These are phyloP conservation scores for Acanthurus leucopareius DNA, from an alignment of 2,797 vertebrate species.

Conservation along the genomic window DNA sequence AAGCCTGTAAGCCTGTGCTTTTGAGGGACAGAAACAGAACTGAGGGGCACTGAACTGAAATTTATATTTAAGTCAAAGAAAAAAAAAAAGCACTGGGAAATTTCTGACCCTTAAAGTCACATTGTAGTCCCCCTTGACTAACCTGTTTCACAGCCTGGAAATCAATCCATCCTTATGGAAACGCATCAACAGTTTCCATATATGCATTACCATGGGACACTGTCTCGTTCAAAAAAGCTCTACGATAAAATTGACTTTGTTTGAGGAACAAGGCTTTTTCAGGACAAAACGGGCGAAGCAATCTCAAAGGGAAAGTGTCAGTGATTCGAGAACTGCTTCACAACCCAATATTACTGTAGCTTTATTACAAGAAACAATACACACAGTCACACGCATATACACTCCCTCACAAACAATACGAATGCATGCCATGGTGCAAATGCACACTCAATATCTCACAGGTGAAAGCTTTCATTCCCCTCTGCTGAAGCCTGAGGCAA, in stretches of 20 bases:
- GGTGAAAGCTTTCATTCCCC: conserved; percentile 83
- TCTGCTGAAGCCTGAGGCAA: conserved; percentile 76
- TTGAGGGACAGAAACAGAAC: conserved; percentile 33
- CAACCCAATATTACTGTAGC: conserved; percentile 61
- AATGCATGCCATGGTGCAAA: conserved; percentile 47
- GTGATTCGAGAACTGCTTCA: conserved; percentile 65
- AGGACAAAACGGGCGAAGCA: conserved; percentile 73
- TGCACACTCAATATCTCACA: conserved; percentile 80
- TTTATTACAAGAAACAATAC: conserved; percentile 61
- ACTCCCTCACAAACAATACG: conserved; percentile 59
- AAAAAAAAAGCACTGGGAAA: conserved; percentile 3
- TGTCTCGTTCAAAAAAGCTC: not conserved
- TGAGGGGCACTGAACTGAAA: not conserved
- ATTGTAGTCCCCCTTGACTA: conserved; percentile 46
- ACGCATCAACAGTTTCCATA: conserved; percentile 58
- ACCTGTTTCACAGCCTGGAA: conserved; percentile 52
- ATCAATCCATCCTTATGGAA: conserved; percentile 53
- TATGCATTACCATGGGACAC: conserved; percentile 51
- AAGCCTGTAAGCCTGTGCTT: conserved; percentile 36
- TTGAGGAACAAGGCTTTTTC: conserved; percentile 63
- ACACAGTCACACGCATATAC: conserved; percentile 35
- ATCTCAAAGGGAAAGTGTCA: conserved; percentile 72
- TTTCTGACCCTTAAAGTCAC: conserved; percentile 52
- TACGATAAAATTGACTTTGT: conserved; percentile 58
- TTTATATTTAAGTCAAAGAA: not conserved